Percentiles rank a stretch among this genome's conserved stretches.
phyloP scores from a whole-genome alignment of 2,888 invertebrate species.

The Masnerella sp. region DNA sequence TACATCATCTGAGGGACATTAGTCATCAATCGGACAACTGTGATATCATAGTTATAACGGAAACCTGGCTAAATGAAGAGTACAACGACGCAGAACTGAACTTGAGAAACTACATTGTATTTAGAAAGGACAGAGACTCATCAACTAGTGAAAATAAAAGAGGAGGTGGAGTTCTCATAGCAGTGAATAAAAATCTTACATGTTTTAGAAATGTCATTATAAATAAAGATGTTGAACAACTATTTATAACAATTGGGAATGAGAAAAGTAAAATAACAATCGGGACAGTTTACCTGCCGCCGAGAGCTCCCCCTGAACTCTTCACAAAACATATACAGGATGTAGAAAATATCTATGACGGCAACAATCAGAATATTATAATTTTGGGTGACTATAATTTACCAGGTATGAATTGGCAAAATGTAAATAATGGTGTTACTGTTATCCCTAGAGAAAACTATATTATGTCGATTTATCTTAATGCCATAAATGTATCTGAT shows the following conservation, averaged over 20 bases:
- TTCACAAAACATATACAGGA: not conserved
- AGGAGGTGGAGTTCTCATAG: not conserved
- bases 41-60: not conserved
- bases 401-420: conserved; percentile 6
- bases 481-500: conserved; percentile 4
- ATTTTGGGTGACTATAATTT: conserved; percentile 15
- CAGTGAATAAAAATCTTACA: not conserved
- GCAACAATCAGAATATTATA: not conserved
- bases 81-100: not conserved
- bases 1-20: not conserved
- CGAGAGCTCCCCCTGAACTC: not conserved
- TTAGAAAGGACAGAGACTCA: not conserved
- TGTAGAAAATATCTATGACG: not conserved
- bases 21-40: not conserved
- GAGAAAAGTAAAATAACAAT: not conserved
- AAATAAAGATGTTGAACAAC: not conserved
- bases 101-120: not conserved
- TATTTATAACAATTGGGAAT: not conserved
- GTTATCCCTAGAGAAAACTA: not conserved
- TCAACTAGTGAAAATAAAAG: not conserved
- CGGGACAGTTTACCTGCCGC: not conserved
- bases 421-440: not conserved
- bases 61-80: not conserved
- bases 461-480: not conserved
- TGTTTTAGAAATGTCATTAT: not conserved